Evolutionary conservation across 2,797 vertebrate species (phyloP), one percentile per base, ranked within the genome.

Genomic region (Oryzias dopingdopingensis): DNA sequence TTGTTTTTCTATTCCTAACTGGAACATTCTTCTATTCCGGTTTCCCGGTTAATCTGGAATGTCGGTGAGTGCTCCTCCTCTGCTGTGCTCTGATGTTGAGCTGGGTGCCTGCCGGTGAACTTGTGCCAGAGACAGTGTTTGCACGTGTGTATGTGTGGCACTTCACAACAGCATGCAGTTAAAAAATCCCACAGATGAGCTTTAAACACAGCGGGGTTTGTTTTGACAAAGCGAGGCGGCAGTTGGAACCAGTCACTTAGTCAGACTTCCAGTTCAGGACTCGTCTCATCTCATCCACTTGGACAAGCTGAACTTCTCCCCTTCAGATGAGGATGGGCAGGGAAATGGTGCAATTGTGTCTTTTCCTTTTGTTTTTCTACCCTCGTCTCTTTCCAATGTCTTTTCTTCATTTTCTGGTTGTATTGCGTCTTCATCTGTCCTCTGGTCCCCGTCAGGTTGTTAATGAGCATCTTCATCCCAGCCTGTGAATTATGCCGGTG

Each of bases 371-470:
- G 46, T 59, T 52, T 56, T 65, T 66, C 51, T 52, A 59, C 55
- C 54, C 26, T 10, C 52, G 17, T 47, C 23, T 64, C 62, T 57
- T 60, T 49, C n/a, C 2, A 26, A 26, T 26, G 24, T 26, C 4
- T 32, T 37, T 45, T 61, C 51, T 60, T 14, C 4, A 24, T 46
- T 59, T 57, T 49, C 41, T 1, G 5, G 23, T 75, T 67, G 57
- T 46, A 72, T 53, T 66, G 47, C 56, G 42, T 22, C 59, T 65
- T 64, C 59, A 3, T 2, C 56, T 64, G 4, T 71, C 16, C 65
- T 71, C 58, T 62, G 62, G 76, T 83, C 68, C 66, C 65, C 55
- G 77, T 83, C 79, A 74, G 84, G 80, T 83, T 77, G 37, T 68
- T 49, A 62, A 43, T 52, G 60, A 69, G 14, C 22, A 49, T 79